phyloP scores from a whole-genome alignment of 2,797 vertebrate genomes.

The Artibeus jamaicensis region DNA sequence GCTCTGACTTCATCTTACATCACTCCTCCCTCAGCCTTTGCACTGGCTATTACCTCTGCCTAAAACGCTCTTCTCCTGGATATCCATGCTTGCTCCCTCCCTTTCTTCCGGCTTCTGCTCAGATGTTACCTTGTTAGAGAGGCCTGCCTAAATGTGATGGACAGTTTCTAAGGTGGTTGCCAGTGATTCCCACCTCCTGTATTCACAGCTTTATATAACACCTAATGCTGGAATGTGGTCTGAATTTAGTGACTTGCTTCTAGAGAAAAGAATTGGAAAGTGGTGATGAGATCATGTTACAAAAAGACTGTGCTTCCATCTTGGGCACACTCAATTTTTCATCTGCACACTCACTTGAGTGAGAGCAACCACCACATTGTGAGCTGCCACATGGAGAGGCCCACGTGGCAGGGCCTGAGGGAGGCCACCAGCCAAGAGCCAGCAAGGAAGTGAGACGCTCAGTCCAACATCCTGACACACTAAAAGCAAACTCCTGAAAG shows the following conservation, averaged over 20 bases:
- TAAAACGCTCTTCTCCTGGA: background rate
- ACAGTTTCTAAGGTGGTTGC: background rate
- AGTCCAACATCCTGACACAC: background rate
- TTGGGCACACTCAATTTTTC: background rate
- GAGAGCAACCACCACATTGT: background rate
- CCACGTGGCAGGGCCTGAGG: background rate
- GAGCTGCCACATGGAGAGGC: background rate
- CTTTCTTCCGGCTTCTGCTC: background rate
- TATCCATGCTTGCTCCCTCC: background rate
- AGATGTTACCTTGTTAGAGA: background rate
- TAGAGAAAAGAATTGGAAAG: background rate
- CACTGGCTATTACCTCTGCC: background rate
- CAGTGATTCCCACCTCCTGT: background rate
- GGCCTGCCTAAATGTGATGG: background rate
- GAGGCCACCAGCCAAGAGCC: background rate
- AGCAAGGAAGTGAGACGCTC: background rate
- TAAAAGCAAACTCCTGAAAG: background rate
- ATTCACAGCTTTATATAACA: background rate
- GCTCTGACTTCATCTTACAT: background rate
- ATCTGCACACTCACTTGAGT: background rate
- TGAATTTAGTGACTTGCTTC: background rate
- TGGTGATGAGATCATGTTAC: background rate
- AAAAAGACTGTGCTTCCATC: background rate
- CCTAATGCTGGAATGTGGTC: background rate
- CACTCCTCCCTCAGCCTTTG: background rate